Conservation (phyloP, 2,113 vertebrate species). For the Lycaon pictus region DNA sequence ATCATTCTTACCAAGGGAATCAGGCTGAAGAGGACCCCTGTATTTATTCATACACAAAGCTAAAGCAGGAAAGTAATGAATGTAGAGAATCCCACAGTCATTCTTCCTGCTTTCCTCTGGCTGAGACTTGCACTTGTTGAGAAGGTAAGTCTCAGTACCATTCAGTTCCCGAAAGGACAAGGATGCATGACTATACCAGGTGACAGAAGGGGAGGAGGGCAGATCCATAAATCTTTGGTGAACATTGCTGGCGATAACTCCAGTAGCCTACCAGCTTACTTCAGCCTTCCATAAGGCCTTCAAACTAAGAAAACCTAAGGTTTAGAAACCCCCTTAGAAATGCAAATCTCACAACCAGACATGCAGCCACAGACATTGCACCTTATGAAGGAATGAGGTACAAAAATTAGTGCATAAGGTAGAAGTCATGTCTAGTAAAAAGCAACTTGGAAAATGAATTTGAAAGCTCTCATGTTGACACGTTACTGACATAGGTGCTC, state of each 20-base stretch:
- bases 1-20: not conserved
- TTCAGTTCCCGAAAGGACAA: not conserved
- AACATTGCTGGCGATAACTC: not conserved
- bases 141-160: not conserved
- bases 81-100: not conserved
- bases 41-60: not conserved
- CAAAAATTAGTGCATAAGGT: not conserved
- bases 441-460: not conserved
- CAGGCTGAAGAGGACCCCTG: not conserved
- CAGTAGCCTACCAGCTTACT: not conserved
- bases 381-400: not conserved
- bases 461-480: not conserved
- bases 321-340: not conserved
- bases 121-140: not conserved
- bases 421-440: not conserved
- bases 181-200: not conserved
- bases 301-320: not conserved
- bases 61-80: not conserved
- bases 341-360: not conserved
- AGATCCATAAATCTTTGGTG: not conserved
- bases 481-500: not conserved
- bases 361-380: not conserved
- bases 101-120: not conserved
- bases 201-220: not conserved
- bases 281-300: not conserved